These are phyloP conservation scores for Corynorhinus townsendii DNA, from an alignment of 2,113 vertebrate species.

Conservation along the genomic window DNA sequence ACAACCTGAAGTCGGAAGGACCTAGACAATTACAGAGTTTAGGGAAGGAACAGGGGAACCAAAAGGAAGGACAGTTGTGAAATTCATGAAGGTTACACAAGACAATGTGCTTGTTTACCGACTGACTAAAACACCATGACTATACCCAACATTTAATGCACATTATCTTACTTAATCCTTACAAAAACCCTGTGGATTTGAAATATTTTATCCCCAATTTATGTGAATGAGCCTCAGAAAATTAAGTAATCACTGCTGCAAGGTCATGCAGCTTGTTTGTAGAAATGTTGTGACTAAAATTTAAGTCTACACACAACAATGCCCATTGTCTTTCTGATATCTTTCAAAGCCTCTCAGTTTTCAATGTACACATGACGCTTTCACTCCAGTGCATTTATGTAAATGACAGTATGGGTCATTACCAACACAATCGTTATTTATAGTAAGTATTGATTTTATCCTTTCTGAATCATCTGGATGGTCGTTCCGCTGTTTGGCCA, in stretches of 20 bases:
- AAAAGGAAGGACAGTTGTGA: neutral
- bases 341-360: neutral
- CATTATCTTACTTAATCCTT: constrained; percentile 4
- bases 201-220: neutral
- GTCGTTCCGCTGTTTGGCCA: no score
- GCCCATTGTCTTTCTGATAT: neutral
- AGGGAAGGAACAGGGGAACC: neutral
- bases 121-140: neutral
- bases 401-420: neutral
- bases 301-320: no score
- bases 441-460: constrained; percentile 17
- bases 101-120: neutral
- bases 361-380: neutral
- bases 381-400: neutral
- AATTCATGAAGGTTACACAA: neutral
- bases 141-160: neutral
- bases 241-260: neutral
- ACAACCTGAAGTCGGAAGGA: neutral
- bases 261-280: neutral
- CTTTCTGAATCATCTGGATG: neutral
- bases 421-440: neutral
- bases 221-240: neutral
- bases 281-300: neutral
- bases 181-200: neutral
- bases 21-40: neutral